A percentile compares a stretch with the other conserved stretches of the same genome.
Evolutionary conservation across 1,140 invertebrate genomes (phyloP).

Genomic region (Drosophila prosaltans): DNA sequence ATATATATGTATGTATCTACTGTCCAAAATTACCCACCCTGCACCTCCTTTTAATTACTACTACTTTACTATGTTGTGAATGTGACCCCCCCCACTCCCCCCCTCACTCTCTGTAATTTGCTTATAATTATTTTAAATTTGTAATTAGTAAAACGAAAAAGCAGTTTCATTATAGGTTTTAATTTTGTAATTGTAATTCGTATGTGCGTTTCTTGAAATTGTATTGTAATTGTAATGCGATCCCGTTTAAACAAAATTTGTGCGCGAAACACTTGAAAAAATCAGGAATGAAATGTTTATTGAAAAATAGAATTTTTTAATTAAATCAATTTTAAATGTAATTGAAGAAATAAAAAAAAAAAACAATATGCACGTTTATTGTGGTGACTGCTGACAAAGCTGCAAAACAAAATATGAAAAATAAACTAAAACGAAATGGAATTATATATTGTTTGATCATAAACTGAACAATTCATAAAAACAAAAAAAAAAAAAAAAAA

Average conservation of each 20-base stretch:
- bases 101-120: conserved; percentile 66
- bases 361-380: conserved; percentile 27
- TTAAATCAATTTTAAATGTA: conserved; percentile 69
- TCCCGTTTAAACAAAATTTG: conserved; percentile 16
- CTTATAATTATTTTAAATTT: conserved; percentile 63
- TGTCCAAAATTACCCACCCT: neutral
- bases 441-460: conserved; percentile 52
- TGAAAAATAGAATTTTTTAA: conserved; percentile 65
- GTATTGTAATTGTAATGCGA: conserved; percentile 23
- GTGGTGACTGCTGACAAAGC: conserved; percentile 17
- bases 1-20: neutral
- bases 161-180: conserved; percentile 50
- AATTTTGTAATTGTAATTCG: conserved; percentile 61
- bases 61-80: conserved; percentile 35
- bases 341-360: conserved; percentile 39
- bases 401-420: neutral
- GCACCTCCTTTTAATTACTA: conserved; percentile 28
- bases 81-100: conserved; percentile 19
- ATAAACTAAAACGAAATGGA: conserved; percentile 13
- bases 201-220: conserved; percentile 46
- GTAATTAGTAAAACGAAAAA: conserved; percentile 68
- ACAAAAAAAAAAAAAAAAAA: conserved; percentile 33
- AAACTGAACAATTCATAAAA: conserved; percentile 42
- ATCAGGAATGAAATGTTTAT: conserved; percentile 46
- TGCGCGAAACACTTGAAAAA: conserved; percentile 22